These are phyloP conservation scores for Paratilapia polleni DNA, from an alignment of 2,113 vertebrate genomes.

Conservation along the genomic window DNA sequence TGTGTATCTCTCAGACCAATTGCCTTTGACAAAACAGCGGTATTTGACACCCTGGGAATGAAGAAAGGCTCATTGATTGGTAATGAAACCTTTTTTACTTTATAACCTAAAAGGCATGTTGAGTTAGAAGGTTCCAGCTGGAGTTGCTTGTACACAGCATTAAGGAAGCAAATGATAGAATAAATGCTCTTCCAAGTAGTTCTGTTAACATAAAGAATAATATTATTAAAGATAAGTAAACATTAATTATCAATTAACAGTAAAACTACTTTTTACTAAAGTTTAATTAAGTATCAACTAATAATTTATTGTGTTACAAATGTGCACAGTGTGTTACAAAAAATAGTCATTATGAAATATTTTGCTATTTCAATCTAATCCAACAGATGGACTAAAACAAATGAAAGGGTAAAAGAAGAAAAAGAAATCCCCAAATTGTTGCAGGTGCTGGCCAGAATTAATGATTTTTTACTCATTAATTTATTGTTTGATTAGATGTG, in stretches of 20 bases:
- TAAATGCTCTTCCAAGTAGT: neutral
- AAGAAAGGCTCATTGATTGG: neutral
- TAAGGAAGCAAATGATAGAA: neutral
- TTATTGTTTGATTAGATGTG: neutral
- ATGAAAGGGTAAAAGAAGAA: neutral
- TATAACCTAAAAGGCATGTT: neutral
- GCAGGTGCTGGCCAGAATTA: neutral
- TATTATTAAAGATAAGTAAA: neutral
- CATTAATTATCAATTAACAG: neutral
- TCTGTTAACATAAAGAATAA: neutral
- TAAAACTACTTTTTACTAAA: neutral
- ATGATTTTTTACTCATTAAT: neutral
- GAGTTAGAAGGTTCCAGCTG: neutral
- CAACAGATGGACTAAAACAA: neutral
- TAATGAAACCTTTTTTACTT: too few relatives aligned
- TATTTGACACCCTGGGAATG: neutral
- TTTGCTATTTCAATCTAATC: neutral
- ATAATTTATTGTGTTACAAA: neutral
- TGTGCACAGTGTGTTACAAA: neutral
- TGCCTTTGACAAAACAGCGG: neutral
- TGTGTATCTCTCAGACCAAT: neutral
- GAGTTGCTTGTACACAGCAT: neutral
- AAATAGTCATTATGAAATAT: neutral
- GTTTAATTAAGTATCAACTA: neutral
- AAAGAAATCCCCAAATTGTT: fast-evolving